A percentile compares a stretch with the other conserved stretches of the same genome.
Evolutionary conservation across 1,140 invertebrate species (phyloP).

Genomic region (Berghia stephanieae): DNA sequence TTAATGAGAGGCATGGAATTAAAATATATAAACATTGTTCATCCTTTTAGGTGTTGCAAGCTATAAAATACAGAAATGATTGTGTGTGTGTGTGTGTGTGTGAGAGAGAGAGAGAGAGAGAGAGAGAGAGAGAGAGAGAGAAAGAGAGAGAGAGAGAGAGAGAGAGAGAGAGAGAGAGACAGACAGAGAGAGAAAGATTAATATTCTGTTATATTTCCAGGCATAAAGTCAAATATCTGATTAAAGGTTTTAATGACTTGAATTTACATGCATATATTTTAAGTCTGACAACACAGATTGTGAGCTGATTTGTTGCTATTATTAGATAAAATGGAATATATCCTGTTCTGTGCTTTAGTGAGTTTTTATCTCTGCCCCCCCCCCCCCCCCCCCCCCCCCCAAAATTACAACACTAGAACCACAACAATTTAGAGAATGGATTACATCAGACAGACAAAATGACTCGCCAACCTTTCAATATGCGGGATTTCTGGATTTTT

Average conservation of each 20-base stretch:
- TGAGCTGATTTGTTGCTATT: not conserved
- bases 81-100: not conserved
- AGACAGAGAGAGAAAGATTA: too few relatives aligned
- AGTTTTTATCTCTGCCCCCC: not conserved
- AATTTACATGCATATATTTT: too few relatives aligned
- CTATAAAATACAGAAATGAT: not conserved
- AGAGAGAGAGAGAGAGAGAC: too few relatives aligned
- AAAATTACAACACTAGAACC: not conserved
- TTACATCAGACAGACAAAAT: not conserved
- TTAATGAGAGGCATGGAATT: not conserved
- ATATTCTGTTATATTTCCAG: too few relatives aligned
- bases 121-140: not conserved
- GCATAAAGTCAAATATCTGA: too few relatives aligned
- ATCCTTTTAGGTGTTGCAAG: not conserved
- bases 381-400: not conserved
- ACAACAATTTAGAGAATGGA: not conserved
- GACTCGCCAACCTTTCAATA: slow-evolving; percentile 37
- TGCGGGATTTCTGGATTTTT: slow-evolving; percentile 51
- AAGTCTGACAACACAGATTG: not conserved
- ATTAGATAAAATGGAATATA: not conserved
- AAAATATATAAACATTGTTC: not conserved
- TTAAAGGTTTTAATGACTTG: too few relatives aligned
- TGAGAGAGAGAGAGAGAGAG: not conserved
- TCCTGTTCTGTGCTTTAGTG: not conserved
- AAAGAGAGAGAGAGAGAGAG: too few relatives aligned